These are phyloP conservation scores for Papilio helenus DNA, from an alignment of 1,140 invertebrate species.

Conservation along the genomic window DNA sequence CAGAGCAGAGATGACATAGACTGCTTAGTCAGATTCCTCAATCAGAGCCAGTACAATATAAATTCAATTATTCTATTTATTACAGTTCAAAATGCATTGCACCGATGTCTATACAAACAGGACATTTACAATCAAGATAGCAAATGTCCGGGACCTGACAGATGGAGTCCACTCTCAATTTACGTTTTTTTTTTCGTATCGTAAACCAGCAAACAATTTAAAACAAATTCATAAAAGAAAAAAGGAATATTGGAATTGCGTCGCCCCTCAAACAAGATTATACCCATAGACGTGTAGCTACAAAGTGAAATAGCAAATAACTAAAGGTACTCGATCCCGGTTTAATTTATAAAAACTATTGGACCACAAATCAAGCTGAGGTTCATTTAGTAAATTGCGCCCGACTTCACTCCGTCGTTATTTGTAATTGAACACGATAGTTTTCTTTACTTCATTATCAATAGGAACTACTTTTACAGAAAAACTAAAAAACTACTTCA, in stretches of 20 bases:
- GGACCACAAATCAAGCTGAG: neutral
- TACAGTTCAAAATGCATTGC: neutral
- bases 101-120: neutral
- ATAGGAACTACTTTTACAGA: neutral
- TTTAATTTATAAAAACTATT: slow-evolving; percentile 22
- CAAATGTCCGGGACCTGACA: neutral
- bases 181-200: neutral
- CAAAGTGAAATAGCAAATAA: neutral
- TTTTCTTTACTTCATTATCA: neutral
- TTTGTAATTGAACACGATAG: neutral
- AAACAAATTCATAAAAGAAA: neutral
- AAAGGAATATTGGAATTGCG: neutral
- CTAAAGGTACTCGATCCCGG: neutral
- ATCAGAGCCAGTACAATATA: no score
- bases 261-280: neutral
- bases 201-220: neutral
- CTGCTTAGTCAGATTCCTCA: no score
- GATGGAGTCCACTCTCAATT: slow-evolving; percentile 4
- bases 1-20: no score
- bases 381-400: slow-evolving; percentile 4
- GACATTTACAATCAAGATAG: neutral
- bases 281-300: neutral
- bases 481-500: no score
- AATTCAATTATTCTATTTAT: no score
- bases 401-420: neutral